Conservation (phyloP, 2,113 vertebrate genomes). For the Genyomyrus donnyi region DNA sequence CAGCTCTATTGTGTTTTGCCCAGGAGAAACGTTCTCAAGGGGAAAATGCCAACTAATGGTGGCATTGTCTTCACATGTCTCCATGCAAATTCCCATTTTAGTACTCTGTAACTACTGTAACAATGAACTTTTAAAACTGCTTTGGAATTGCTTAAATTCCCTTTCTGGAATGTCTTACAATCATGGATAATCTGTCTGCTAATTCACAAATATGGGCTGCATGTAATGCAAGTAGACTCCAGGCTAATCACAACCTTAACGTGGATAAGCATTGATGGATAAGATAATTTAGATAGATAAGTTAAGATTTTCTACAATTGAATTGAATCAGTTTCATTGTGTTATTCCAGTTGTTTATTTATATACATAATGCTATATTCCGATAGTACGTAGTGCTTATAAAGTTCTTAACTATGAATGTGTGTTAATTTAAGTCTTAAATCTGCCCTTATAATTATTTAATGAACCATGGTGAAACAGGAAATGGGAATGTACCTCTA, state of each 20-base stretch:
- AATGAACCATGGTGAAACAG: background rate
- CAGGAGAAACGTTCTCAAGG: background rate
- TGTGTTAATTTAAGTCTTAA: background rate
- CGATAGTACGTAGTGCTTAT: background rate
- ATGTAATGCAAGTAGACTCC: background rate
- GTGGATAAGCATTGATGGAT: background rate
- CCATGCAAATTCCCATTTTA: background rate
- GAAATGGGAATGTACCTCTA: background rate
- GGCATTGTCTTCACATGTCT: background rate
- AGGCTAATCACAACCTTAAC: background rate
- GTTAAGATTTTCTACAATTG: background rate
- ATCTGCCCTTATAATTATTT: background rate
- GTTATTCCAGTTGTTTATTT: background rate
- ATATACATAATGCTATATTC: background rate
- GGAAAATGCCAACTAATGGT: background rate
- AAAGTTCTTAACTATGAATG: background rate
- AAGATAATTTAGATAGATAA: background rate
- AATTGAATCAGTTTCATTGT: background rate
- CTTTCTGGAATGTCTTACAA: background rate
- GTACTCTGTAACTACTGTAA: background rate
- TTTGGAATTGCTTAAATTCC: background rate
- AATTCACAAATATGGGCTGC: background rate
- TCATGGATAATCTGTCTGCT: background rate
- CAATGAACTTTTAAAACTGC: background rate
- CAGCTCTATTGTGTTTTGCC: background rate